These are phyloP conservation scores for Drosophila sordidapex DNA, from an alignment of 2,888 invertebrate species.

Conservation along the genomic window DNA sequence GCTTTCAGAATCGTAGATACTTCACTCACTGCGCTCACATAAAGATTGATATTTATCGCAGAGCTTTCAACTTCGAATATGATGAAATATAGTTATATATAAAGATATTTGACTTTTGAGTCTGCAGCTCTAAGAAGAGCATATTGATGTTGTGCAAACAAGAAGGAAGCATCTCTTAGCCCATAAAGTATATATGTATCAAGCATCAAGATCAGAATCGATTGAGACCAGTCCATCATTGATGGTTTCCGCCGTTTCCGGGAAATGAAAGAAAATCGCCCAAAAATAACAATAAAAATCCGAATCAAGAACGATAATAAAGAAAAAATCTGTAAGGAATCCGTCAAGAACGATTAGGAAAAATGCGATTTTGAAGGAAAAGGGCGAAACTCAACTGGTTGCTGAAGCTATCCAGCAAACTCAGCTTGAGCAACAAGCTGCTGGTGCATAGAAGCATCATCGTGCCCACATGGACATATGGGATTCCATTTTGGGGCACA, in stretches of 20 bases:
- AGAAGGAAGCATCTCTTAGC: not conserved
- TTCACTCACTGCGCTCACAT: constrained; percentile 11
- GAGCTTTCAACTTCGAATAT: not conserved
- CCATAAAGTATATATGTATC: accelerated
- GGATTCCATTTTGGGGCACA: no score
- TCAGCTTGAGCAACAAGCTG: no score
- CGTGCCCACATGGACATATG: no score
- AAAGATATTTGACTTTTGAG: not conserved
- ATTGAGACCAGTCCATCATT: not conserved
- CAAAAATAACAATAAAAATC: not conserved
- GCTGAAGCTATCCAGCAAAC: no score
- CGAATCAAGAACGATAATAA: not conserved
- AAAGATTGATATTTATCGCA: not conserved
- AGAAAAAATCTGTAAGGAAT: not conserved
- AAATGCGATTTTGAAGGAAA: not conserved
- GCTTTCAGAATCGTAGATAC: not conserved
- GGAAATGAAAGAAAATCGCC: not conserved
- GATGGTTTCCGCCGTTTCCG: no score
- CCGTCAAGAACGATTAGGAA: not conserved
- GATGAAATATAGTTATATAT: not conserved
- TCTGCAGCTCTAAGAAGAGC: no score
- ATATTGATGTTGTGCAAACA: not conserved
- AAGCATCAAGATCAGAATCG: not conserved
- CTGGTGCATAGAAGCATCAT: no score
- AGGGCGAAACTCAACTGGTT: no score